Percentiles rank a stretch among this genome's conserved stretches.
These are phyloP conservation scores for Dolomedes plantarius DNA, from an alignment of 2,888 invertebrate genomes.

Conservation along the genomic window DNA sequence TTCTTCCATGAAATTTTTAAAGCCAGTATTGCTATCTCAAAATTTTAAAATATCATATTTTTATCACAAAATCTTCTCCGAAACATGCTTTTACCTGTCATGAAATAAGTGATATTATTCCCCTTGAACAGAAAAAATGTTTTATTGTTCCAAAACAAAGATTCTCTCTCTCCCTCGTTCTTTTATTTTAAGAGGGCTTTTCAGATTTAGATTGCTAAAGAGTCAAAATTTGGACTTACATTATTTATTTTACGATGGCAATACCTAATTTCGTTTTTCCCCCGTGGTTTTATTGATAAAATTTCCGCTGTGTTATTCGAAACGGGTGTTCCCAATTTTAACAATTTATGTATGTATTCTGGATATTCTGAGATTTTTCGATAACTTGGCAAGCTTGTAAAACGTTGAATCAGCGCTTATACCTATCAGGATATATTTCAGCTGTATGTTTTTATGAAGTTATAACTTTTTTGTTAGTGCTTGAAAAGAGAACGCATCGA, in stretches of 20 bases:
- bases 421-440: too few relatives aligned
- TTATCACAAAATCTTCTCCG: background rate
- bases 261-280: background rate
- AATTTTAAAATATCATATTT: background rate
- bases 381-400: slow-evolving; percentile 1
- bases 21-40: background rate
- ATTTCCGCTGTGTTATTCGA: background rate
- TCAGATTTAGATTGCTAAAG: background rate
- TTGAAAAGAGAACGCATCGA: too few relatives aligned
- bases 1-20: background rate
- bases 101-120: background rate
- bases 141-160: background rate
- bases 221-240: background rate
- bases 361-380: background rate
- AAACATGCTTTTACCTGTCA: background rate
- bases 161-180: background rate
- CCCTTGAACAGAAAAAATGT: background rate
- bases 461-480: too few relatives aligned
- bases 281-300: background rate
- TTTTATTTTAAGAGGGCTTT: background rate
- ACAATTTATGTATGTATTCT: slow-evolving; percentile 15
- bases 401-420: background rate
- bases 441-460: too few relatives aligned
- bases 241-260: slow-evolving; percentile 2
- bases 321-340: background rate